A percentile compares a stretch with the other conserved stretches of the same genome.
Conservation (phyloP, 1,140 invertebrate genomes). For the Leptinotarsa defecta region DNA sequence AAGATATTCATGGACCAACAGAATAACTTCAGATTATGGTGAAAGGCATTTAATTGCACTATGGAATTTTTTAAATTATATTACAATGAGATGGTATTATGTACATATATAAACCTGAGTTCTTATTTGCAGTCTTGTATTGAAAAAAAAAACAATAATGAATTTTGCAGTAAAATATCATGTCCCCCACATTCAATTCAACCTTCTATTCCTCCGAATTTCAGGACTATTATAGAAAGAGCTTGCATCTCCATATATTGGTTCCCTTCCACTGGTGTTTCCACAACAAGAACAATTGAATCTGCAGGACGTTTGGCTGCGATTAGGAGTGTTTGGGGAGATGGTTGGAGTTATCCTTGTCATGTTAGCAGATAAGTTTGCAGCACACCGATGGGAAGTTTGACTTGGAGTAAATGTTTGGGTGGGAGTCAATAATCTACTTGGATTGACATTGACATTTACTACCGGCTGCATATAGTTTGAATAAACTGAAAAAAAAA, state of each 20-base stretch:
- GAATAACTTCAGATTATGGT: too few relatives aligned
- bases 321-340: conserved; percentile 23
- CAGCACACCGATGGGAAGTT: conserved; percentile 6
- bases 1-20: too few relatives aligned
- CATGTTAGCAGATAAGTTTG: conserved; percentile 22
- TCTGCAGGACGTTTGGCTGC: conserved; percentile 11
- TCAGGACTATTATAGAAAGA: conserved; percentile 46
- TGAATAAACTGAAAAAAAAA: conserved; percentile 48
- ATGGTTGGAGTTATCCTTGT: conserved; percentile 21
- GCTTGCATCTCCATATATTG: conserved; percentile 49
- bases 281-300: conserved; percentile 39
- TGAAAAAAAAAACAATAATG: conserved; percentile 1
- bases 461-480: conserved; percentile 51
- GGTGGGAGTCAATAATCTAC: not conserved
- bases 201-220: conserved; percentile 43
- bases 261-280: conserved; percentile 38
- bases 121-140: conserved; percentile 19
- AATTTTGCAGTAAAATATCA: conserved; percentile 9
- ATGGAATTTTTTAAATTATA: too few relatives aligned
- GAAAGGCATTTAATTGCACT: too few relatives aligned
- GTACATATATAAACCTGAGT: conserved; percentile 13
- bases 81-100: too few relatives aligned
- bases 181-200: conserved; percentile 36
- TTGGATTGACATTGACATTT: conserved; percentile 46
- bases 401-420: conserved; percentile 19